Evolutionary conservation across 2,888 invertebrate species (phyloP).

Genomic region (Nemotelus pantherinus): DNA sequence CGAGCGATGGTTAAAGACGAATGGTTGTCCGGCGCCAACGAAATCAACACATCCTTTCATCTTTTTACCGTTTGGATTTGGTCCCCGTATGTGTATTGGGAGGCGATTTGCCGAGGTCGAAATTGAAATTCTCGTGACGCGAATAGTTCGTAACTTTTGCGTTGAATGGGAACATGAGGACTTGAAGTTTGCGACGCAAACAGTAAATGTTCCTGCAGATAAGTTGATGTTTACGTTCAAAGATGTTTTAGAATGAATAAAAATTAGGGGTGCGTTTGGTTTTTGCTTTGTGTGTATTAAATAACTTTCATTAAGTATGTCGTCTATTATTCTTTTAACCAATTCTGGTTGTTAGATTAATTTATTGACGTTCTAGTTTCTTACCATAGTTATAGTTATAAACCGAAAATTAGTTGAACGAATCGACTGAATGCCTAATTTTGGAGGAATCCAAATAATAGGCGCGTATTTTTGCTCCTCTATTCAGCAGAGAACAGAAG

Average conservation of each 20-base stretch:
- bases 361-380: too few relatives aligned
- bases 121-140: slow-evolving; percentile 69
- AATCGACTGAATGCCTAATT: too few relatives aligned
- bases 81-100: slow-evolving; percentile 76
- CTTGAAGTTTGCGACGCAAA: slow-evolving; percentile 57
- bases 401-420: too few relatives aligned
- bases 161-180: slow-evolving; percentile 57
- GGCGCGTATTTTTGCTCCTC: too few relatives aligned
- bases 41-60: slow-evolving; percentile 58
- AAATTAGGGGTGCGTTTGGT: not conserved
- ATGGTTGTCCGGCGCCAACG: slow-evolving; percentile 54
- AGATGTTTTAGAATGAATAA: slow-evolving; percentile 54
- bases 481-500: too few relatives aligned
- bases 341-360: too few relatives aligned
- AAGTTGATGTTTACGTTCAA: slow-evolving; percentile 62
- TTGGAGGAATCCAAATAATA: too few relatives aligned
- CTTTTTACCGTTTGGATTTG: slow-evolving; percentile 75
- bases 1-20: slow-evolving; percentile 75
- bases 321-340: too few relatives aligned
- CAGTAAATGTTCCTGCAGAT: slow-evolving; percentile 59
- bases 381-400: too few relatives aligned
- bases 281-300: too few relatives aligned
- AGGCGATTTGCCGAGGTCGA: slow-evolving; percentile 79
- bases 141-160: slow-evolving; percentile 59
- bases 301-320: too few relatives aligned